Evolutionary conservation across 2,797 vertebrate species (phyloP).

Genomic region (Eulemur rubriventer): DNA sequence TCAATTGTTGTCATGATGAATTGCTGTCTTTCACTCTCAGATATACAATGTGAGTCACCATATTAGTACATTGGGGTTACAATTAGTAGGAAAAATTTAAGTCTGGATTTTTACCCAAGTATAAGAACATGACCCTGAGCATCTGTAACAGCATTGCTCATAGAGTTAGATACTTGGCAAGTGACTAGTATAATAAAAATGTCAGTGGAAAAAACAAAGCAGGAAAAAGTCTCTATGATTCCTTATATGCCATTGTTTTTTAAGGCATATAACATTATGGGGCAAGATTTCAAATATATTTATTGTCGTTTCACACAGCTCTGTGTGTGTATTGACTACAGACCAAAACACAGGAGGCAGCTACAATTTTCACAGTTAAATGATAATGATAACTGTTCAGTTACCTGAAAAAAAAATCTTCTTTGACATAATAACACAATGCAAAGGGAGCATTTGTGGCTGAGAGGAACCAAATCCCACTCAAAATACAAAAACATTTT

Average conservation of each 20-base stretch:
- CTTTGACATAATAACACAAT: not conserved
- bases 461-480: not conserved
- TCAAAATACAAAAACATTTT: not conserved
- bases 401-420: not conserved
- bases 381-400: slow-evolving; percentile 27
- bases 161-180: not conserved
- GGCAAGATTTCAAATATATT: not conserved
- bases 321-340: not conserved
- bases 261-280: slow-evolving; percentile 32
- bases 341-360: not conserved
- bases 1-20: slow-evolving; percentile 68
- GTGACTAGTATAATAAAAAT: not conserved
- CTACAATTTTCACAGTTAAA: slow-evolving; percentile 61
- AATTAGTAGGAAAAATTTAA: not conserved
- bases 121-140: not conserved
- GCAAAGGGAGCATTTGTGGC: not conserved
- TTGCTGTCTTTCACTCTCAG: slow-evolving; percentile 71
- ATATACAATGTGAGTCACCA: slow-evolving; percentile 46
- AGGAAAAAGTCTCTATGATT: slow-evolving; percentile 42
- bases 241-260: not conserved
- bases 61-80: not conserved
- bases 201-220: not conserved
- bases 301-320: slow-evolving; percentile 5
- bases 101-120: not conserved
- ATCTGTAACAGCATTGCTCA: not conserved